A percentile compares a stretch with the other conserved stretches of the same genome.
These are phyloP conservation scores for Salvelinus alpinus DNA, from an alignment of 2,113 vertebrate species.

Conservation along the genomic window DNA sequence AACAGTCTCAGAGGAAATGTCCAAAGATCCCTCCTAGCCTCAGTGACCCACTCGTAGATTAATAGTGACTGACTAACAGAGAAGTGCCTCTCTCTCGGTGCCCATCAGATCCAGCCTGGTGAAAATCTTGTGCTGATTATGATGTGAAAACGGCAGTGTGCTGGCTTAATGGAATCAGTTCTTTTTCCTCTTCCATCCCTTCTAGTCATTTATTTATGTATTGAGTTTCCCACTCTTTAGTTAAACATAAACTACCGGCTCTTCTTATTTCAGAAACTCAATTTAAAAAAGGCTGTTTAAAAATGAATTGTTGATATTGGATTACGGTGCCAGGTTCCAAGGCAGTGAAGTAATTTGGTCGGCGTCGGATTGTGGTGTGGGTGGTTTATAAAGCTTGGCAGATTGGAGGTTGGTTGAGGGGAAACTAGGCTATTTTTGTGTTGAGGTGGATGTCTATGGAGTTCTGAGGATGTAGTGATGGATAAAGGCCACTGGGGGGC, in stretches of 20 bases:
- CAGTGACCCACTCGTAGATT: constrained; percentile 6
- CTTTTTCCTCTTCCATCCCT: constrained; percentile 40
- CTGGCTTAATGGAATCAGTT: constrained; percentile 45
- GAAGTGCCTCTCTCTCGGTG: constrained; percentile 31
- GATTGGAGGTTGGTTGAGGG: constrained; percentile 53
- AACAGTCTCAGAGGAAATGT: constrained; percentile 18
- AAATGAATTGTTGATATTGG: constrained; percentile 71
- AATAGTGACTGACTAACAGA: constrained; percentile 29
- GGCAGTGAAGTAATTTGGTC: constrained; percentile 70
- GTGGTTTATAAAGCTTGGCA: constrained; percentile 51
- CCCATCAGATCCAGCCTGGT: constrained; percentile 59
- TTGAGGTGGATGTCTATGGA: constrained; percentile 24
- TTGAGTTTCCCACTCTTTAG: constrained; percentile 48
- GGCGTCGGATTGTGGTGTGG: constrained; percentile 73
- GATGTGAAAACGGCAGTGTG: constrained; percentile 45
- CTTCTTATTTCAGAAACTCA: constrained; percentile 58
- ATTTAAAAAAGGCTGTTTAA: constrained; percentile 53
- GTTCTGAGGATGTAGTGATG: constrained; percentile 10
- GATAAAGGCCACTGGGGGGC: constrained; percentile 70
- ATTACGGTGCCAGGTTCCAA: constrained; percentile 57
- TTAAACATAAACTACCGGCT: constrained; percentile 71
- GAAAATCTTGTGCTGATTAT: constrained; percentile 47
- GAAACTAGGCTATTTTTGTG: constrained; percentile 49
- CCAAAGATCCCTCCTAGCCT: too few species aligned
- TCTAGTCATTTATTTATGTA: constrained; percentile 58